Evolutionary conservation across 2,888 invertebrate genomes (phyloP).

Genomic region (Conus canariensis): DNA sequence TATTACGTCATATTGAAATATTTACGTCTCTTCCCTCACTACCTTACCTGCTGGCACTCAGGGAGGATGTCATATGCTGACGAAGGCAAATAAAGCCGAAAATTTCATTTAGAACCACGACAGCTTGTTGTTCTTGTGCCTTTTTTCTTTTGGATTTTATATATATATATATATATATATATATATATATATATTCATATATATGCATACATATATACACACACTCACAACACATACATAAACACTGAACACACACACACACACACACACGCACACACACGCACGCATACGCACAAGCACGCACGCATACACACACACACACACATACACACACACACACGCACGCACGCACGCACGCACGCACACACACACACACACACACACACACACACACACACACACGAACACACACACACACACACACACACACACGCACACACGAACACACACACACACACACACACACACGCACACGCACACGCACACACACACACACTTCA

Average conservation of each 20-base stretch:
- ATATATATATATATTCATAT: not conserved
- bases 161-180: no score
- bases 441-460: constrained; percentile 5
- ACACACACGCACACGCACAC: constrained; percentile 1
- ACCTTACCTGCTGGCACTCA: no score
- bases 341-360: not conserved
- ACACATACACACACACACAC: not conserved
- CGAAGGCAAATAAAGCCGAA: no score
- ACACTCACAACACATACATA: not conserved
- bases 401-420: not conserved
- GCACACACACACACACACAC: not conserved
- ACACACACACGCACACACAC: not conserved
- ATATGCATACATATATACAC: not conserved
- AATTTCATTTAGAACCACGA: no score
- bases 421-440: not conserved
- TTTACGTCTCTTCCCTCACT: no score
- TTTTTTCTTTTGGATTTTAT: no score
- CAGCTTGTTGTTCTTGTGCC: no score
- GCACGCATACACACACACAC: not conserved
- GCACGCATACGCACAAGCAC: not conserved
- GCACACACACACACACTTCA: not conserved
- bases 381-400: not conserved
- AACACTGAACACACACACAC: not conserved
- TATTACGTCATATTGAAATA: no score
- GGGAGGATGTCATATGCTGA: no score